Percentiles rank a stretch among this genome's conserved stretches.
Conservation (phyloP, 2,888 invertebrate species). For the Agrenia bidenticulata region DNA sequence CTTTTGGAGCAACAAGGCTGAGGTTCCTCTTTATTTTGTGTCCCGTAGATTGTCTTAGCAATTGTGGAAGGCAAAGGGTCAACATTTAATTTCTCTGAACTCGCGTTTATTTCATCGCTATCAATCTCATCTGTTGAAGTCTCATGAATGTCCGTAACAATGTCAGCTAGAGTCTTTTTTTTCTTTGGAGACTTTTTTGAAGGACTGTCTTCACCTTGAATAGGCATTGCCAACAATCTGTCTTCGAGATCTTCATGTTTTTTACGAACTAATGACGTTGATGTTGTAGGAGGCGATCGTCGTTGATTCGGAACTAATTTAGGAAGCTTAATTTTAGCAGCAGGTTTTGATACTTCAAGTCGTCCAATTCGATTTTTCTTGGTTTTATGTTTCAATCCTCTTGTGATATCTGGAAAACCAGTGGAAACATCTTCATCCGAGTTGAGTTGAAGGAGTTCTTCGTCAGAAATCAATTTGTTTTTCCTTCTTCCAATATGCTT, state of each 20-base stretch:
- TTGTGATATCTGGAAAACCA: neutral
- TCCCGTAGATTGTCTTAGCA: neutral
- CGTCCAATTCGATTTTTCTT: neutral
- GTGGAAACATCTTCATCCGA: neutral
- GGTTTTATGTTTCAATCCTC: neutral
- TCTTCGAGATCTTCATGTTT: no score
- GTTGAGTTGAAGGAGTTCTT: neutral
- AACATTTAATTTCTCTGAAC: neutral
- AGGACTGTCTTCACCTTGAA: neutral
- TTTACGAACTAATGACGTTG: no score
- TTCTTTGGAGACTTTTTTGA: neutral
- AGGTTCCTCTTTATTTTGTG: neutral
- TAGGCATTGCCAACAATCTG: no score
- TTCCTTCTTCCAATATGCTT: no score
- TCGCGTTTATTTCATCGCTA: constrained; percentile 16
- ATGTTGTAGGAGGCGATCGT: no score
- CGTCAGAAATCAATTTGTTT: no score
- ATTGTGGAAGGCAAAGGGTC: neutral
- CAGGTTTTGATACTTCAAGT: neutral
- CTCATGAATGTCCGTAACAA: constrained; percentile 14
- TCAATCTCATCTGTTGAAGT: constrained; percentile 25
- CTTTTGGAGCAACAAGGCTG: constrained; percentile 23
- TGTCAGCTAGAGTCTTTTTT: constrained; percentile 8
- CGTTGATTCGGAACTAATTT: neutral
- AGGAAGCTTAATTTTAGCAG: constrained; percentile 1